Evolutionary conservation across 2,113 vertebrate species (phyloP).

Genomic region (Stigmatopora nigra): DNA sequence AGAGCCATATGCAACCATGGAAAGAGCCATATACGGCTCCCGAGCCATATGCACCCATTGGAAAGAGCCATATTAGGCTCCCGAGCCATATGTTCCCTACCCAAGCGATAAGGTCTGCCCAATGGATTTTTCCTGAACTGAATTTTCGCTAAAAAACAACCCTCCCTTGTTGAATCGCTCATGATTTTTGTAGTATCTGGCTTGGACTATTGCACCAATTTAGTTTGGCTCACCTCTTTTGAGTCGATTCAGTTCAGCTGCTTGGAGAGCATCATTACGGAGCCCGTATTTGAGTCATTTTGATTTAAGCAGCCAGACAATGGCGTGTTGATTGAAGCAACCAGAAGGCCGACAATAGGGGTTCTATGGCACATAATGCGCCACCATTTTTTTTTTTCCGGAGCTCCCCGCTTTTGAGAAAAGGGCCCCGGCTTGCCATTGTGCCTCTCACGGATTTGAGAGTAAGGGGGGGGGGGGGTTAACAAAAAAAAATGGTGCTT

Average conservation of each 20-base stretch:
- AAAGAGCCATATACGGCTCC: too few species aligned
- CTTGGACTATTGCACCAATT: constrained; percentile 18
- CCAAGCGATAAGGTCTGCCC: constrained; percentile 23
- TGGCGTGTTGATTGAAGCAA: constrained; percentile 99
- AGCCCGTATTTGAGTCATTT: constrained; percentile 99
- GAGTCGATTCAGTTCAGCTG: constrained; percentile 84
- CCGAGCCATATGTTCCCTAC: too few species aligned
- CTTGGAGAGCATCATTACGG: constrained; percentile 99
- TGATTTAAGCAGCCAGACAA: constrained; percentile 99
- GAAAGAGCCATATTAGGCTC: too few species aligned
- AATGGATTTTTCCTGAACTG: constrained; percentile 70
- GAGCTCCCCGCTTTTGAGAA: constrained; percentile 88
- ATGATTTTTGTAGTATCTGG: constrained; percentile 19
- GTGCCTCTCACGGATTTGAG: constrained; percentile 80
- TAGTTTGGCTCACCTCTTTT: constrained; percentile 15
- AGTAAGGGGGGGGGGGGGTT: constrained; percentile 29
- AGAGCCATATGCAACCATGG: too few species aligned
- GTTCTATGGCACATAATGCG: constrained; percentile 99
- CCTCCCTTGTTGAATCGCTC: constrained; percentile 67
- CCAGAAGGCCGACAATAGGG: constrained; percentile 98
- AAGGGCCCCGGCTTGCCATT: constrained; percentile 92
- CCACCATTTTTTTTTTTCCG: constrained; percentile 99
- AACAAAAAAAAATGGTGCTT: constrained; percentile 97
- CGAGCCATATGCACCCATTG: too few species aligned
- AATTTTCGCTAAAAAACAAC: constrained; percentile 68